These are phyloP conservation scores for Gavialis gangeticus DNA, from an alignment of 2,113 vertebrate species.

Conservation along the genomic window DNA sequence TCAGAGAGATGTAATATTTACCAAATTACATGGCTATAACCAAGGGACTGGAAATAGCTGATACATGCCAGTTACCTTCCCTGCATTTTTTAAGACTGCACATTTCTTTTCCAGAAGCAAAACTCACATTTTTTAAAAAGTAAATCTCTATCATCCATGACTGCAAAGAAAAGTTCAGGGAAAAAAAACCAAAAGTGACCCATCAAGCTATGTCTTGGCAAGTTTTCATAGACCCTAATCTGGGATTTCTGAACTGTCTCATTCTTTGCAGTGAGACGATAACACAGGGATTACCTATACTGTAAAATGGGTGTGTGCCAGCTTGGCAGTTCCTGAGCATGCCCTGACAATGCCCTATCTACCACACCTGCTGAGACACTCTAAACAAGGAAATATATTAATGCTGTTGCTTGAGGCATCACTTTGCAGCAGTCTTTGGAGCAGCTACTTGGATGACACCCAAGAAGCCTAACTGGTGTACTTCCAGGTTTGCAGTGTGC, in stretches of 20 bases:
- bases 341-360: too few species aligned
- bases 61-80: neutral
- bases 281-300: neutral
- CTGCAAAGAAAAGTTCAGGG: neutral
- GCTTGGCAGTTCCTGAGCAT: too few species aligned
- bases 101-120: neutral
- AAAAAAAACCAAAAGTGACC: neutral
- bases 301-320: too few species aligned
- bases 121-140: neutral
- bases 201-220: neutral
- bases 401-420: too few species aligned
- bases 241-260: neutral
- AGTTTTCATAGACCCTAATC: neutral
- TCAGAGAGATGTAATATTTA: too few species aligned
- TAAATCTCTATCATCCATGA: neutral
- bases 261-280: neutral
- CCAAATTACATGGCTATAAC: neutral
- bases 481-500: too few species aligned
- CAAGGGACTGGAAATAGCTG: neutral
- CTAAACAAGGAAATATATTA: too few species aligned
- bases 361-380: too few species aligned
- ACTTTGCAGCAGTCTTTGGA: too few species aligned
- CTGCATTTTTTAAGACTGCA: neutral
- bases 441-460: too few species aligned
- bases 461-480: too few species aligned